Conservation (phyloP, 1,140 invertebrate genomes). For the Potamilus streckersoni region DNA sequence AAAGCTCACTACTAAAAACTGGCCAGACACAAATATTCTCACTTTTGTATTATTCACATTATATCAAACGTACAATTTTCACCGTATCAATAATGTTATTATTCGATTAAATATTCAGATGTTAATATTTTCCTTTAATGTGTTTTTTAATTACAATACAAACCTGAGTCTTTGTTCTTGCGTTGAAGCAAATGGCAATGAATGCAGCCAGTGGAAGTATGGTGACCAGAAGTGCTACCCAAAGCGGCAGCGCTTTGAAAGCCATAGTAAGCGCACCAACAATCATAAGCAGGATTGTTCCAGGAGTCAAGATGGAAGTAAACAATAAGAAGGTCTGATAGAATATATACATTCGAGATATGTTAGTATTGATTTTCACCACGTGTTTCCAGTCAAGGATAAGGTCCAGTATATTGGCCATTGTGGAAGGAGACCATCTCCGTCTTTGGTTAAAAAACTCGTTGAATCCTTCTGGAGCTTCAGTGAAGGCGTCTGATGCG, state of each 20-base stretch:
- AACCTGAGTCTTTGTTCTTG: conserved; percentile 64
- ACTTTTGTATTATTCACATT: too few species aligned
- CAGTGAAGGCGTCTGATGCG: conserved; percentile 76
- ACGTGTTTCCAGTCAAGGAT: conserved; percentile 63
- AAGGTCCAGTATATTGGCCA: conserved; percentile 77
- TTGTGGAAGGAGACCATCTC: conserved; percentile 76
- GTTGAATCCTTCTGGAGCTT: conserved; percentile 74
- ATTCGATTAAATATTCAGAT: too few species aligned
- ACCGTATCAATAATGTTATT: too few species aligned
- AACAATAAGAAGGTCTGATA: conserved; percentile 66
- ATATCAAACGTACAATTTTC: too few species aligned
- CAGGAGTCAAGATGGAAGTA: conserved; percentile 74
- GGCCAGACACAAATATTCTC: too few species aligned
- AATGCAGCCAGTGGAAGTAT: conserved; percentile 70
- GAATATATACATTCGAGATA: conserved; percentile 53
- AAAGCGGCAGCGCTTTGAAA: conserved; percentile 65
- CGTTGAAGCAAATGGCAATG: conserved; percentile 69
- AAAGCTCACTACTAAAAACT: too few species aligned
- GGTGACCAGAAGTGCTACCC: conserved; percentile 69
- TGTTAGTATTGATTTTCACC: conserved; percentile 55
- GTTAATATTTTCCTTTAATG: too few species aligned
- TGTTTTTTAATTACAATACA: too few species aligned
- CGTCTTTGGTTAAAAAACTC: conserved; percentile 77
- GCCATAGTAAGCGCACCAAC: conserved; percentile 74
- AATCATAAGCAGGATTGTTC: conserved; percentile 76